Base-by-base conservation (phyloP, 2,797 vertebrate genomes). In the Mallotus villosus region DNA sequence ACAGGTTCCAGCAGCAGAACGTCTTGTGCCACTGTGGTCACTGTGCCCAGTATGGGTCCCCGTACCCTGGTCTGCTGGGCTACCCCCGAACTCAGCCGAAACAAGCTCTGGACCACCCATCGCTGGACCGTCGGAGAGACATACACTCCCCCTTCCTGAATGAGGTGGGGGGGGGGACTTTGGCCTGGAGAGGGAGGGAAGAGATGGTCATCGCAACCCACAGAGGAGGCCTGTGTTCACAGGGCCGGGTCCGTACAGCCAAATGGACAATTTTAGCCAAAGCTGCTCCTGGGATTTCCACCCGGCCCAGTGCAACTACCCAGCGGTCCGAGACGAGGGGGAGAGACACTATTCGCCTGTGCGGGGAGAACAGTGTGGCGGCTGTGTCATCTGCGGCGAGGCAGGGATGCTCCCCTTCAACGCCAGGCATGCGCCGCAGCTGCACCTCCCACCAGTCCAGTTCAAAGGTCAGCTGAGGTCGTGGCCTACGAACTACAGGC, bases 161-260 rank as follows among this genome's bases (percentile, higher is more conserved):
- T 74, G 86, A 89, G 19, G 78, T 64, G 73, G 53, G 65, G 84
- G 80, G 63, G 84, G 85, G 78, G 74, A 57, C 29, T 77, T 81
- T 46, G 12, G 32, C 32, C 85, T 67, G 84, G 85, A 92, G 71
- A 64, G 85, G 70, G 51, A 69, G 14, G 86, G 86, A 73, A 77
- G 83, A 62, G 79, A 79, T 17, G 83, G 83, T 75, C 86, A 79
- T 65, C 83, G 78, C 57, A 90, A 85, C 76, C 86, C 89, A 87
- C 89, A 91, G 82, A 92, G 88, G 82, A 90, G 81, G 84, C 90
- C 91, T 80, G 88, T 91, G 82, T 92, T 90, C 17, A 27, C 70
- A 5, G 86, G 83, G 78, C 84, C 79, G 3, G 81, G 79, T 77
- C 85, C 79, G 58, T 82, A 76, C 73, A 66, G 77, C 70, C 85